phyloP scores from a whole-genome alignment of 2,797 vertebrate genomes.

The Todus mexicanus region DNA sequence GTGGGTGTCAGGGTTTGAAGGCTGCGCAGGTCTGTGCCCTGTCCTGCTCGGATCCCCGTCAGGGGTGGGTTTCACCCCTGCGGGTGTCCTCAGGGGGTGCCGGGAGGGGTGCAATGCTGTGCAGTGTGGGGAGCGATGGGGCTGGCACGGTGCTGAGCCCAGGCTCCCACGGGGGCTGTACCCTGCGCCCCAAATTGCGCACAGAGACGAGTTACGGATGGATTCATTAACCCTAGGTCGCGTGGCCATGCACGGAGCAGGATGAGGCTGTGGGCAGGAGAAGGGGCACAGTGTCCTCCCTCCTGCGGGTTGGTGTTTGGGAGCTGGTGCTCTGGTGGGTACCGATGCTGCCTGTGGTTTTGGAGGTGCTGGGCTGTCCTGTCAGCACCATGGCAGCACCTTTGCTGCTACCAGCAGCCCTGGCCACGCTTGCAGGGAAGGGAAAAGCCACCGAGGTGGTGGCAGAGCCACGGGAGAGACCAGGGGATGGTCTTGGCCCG shows the following conservation, averaged over 20 bases:
- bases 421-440: fast-evolving
- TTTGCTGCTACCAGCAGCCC: not conserved
- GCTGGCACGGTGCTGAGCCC: not conserved
- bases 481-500: not conserved
- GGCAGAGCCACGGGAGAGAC: not conserved
- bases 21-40: not conserved
- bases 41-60: fast-evolving
- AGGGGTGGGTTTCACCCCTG: not conserved
- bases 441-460: fast-evolving
- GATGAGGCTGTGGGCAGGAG: not conserved
- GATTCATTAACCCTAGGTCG: not conserved
- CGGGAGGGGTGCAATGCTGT: not conserved
- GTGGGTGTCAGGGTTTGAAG: not conserved
- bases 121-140: not conserved
- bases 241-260: not conserved
- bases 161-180: fast-evolving
- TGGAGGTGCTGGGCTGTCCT: not conserved
- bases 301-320: not conserved
- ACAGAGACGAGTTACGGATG: fast-evolving
- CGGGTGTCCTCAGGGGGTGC: fast-evolving
- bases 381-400: not conserved
- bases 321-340: not conserved
- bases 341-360: not conserved
- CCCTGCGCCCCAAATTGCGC: fast-evolving
- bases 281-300: not conserved